Evolutionary conservation across 2,113 vertebrate genomes (phyloP).

Genomic region (Indicator maculatus): DNA sequence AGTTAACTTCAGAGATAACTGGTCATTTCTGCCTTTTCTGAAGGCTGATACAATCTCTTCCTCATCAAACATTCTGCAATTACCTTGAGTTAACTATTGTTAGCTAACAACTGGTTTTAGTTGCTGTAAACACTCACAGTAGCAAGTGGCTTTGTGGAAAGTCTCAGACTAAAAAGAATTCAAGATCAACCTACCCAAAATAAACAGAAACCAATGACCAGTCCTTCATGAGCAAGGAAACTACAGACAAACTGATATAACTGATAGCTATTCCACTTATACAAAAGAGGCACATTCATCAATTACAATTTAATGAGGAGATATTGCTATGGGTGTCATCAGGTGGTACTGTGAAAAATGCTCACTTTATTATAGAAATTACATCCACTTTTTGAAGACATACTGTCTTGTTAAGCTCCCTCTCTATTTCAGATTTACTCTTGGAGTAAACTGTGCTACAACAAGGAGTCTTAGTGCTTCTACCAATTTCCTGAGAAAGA

Average conservation of each 20-base stretch:
- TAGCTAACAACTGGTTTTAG: not conserved
- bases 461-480: not conserved
- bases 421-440: not conserved
- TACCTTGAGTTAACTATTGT: not conserved
- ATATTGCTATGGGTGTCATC: not conserved
- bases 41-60: not conserved
- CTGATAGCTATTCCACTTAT: not conserved
- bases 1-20: not conserved
- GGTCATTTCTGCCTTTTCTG: not conserved
- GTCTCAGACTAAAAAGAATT: not conserved
- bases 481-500: not conserved
- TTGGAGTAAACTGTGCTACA: not conserved
- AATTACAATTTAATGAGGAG: not conserved
- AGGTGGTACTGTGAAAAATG: slow-evolving; percentile 29
- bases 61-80: not conserved
- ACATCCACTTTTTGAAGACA: not conserved
- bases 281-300: not conserved
- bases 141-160: not conserved
- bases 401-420: not conserved
- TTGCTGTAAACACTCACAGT: not conserved
- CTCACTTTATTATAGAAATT: not conserved
- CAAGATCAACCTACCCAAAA: not conserved
- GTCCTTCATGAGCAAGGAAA: not conserved
- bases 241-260: not conserved
- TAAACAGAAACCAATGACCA: not conserved